Evolutionary conservation across 1,140 invertebrate species (phyloP), one percentile per base, ranked within the genome.

Genomic region (Oncopodura yosiiana): DNA sequence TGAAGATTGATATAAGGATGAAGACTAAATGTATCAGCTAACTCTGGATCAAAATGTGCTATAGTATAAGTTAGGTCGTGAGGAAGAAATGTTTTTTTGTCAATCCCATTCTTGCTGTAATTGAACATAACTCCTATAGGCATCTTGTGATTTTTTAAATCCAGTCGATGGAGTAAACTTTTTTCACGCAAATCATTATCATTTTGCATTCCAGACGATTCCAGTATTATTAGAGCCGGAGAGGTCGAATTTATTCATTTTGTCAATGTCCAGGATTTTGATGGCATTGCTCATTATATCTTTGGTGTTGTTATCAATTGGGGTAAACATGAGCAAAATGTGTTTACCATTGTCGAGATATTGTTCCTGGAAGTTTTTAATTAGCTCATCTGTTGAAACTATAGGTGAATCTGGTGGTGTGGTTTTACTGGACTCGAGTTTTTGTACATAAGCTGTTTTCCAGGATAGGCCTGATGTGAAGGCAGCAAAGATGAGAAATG

Each of bases 401-500:
- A 39, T 39, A 39, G 6, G 18, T n/a, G 16, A 39, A 44, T 19
- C 9, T 11, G 8, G 11, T 21, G 8, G 16, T 9, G 42, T 23
- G 19, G 18, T 19, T 44, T 24, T 44, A 9, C 42, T n/a, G n/a
- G n/a, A n/a, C n/a, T n/a, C n/a, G n/a, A n/a, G n/a, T n/a, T n/a
- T 21, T 19, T 44, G 16, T 3, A 9, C 8, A 44, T 44, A 44
- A 21, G 42, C 42, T 26, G 6, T 21, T 44, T 24, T 44, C 42
- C 42, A 44, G 8, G 42, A 44, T 3, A 48, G 21, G 16, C 53
- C 45, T 11, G 24, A n/a, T 16, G 53, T 55, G 19, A 55, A 55
- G 1, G 45, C 45, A 9, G 36, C 43, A 9, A 49, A 34, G 14
- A 55, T 42, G 1, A 49, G 32, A 19, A 39, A 41, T 8, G 37